Percentiles rank a stretch among this genome's conserved stretches.
These are phyloP conservation scores for Platynereis dumerilii DNA, from an alignment of 2,888 invertebrate genomes.

Conservation along the genomic window DNA sequence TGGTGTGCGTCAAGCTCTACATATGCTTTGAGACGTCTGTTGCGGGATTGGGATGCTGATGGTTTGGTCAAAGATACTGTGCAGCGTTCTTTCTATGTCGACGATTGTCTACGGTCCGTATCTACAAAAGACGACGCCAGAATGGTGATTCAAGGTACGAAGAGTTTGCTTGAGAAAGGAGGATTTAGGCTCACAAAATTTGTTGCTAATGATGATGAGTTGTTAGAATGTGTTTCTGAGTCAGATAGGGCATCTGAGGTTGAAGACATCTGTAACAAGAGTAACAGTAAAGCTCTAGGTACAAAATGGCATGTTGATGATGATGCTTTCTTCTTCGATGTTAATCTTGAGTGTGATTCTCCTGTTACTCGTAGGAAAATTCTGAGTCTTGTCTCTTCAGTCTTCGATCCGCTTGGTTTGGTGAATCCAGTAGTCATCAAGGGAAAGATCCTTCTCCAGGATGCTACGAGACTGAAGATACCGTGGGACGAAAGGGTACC, in stretches of 20 bases:
- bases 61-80: slow-evolving; percentile 30
- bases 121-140: slow-evolving; percentile 10
- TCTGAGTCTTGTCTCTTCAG: slow-evolving; percentile 30
- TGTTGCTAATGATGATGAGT: slow-evolving; percentile 30
- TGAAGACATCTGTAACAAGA: slow-evolving; percentile 23
- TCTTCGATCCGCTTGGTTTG: slow-evolving; percentile 37
- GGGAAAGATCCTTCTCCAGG: slow-evolving; percentile 39
- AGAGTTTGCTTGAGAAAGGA: slow-evolving; percentile 25
- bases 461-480: slow-evolving; percentile 29
- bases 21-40: no score
- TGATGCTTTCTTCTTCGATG: slow-evolving; percentile 20
- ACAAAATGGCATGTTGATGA: slow-evolving; percentile 26
- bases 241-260: slow-evolving; percentile 25
- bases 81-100: slow-evolving; percentile 31
- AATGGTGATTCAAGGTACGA: slow-evolving; percentile 16
- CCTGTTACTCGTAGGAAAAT: slow-evolving; percentile 32
- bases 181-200: slow-evolving; percentile 36
- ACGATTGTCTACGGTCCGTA: slow-evolving; percentile 31
- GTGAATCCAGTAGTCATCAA: slow-evolving; percentile 37
- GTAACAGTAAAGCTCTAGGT: slow-evolving; percentile 28
- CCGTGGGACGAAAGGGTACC: slow-evolving; percentile 41
- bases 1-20: no score
- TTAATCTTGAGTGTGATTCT: slow-evolving; percentile 24
- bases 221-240: slow-evolving; percentile 33
- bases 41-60: no score